Evolutionary conservation across 2,797 vertebrate genomes (phyloP), one percentile per base, ranked within the genome.

Genomic region (Gallinago solitaria): DNA sequence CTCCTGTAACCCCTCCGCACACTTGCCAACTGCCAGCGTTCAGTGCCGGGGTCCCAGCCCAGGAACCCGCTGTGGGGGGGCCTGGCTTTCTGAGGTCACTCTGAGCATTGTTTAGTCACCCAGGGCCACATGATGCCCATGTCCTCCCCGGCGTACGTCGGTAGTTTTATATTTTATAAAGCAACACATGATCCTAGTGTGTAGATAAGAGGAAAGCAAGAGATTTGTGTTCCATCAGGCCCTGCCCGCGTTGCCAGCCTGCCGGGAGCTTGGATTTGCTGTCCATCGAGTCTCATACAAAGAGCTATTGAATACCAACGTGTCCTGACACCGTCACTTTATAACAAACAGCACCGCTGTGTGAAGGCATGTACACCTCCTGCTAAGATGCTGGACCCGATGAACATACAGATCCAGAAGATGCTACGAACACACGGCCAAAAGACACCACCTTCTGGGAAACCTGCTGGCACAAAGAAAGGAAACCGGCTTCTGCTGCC

Each of bases 131-230:
- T 0, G 1, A 24, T 2, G n/a, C n/a, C 54, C 37, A 48, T 13
- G 47, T 48, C 47, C 47, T 48, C 33, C 21, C 51, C 14, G 4
- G 61, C 0, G 0, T 2, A 43, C 2, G 0, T 9, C 1, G 1
- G 12, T 11, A 70, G 51, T 4, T 76, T 13, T 20, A 0, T 9
- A 4, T 28, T 73, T 39, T 45, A 39, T 15, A 4, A 43, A 64
- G 56, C 0, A 0, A 11, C 35, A 7, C 6, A 2, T 1, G 4
- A 37, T 17, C 33, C 14, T 27, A 2, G 50, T 0, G 10, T 2
- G 1, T 5, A 18, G 82, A 23, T 0, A 7, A 48, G 41, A 45
- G 59, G 32, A 25, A 37, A 30, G 24, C 0, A 2, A n/a, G 47
- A 47, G 32, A 4, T 24, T 6, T 9, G 24, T 75, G 61, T 37